Conservation (phyloP, 2,888 invertebrate genomes). For the Chrysopilus asiliformis region DNA sequence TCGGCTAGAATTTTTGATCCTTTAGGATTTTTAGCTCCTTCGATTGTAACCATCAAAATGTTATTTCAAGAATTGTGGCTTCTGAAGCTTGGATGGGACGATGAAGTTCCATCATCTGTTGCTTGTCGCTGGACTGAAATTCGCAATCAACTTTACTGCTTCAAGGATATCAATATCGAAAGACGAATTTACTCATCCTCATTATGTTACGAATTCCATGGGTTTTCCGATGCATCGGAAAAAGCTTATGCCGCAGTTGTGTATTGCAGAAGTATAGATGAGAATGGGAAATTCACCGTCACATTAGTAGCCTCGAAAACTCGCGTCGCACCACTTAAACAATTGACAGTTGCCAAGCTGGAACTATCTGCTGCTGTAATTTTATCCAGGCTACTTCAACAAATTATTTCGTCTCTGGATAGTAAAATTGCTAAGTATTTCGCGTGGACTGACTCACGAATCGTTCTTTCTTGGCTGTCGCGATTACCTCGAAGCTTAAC, state of each 20-base stretch:
- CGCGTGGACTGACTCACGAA: too few relatives aligned
- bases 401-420: too few relatives aligned
- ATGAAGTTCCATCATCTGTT: neutral
- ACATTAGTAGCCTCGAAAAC: constrained; percentile 7
- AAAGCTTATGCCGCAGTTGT: constrained; percentile 2
- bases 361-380: too few relatives aligned
- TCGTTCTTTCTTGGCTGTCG: too few relatives aligned
- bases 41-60: too few relatives aligned
- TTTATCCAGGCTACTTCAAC: too few relatives aligned
- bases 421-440: too few relatives aligned
- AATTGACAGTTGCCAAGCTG: constrained; percentile 16
- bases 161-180: neutral
- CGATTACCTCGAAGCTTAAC: too few relatives aligned
- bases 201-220: constrained; percentile 1
- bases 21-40: too few relatives aligned
- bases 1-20: constrained; percentile 20
- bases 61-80: constrained; percentile 1
- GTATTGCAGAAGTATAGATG: too few relatives aligned
- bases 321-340: constrained; percentile 13
- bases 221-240: constrained; percentile 2
- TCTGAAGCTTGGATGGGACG: neutral
- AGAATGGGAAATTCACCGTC: too few relatives aligned
- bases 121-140: neutral
- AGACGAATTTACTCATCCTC: neutral
- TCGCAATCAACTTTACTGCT: neutral